Evolutionary conservation across 2,888 invertebrate genomes (phyloP), one percentile per base, ranked within the genome.

Genomic region (Monopis laevigella): DNA sequence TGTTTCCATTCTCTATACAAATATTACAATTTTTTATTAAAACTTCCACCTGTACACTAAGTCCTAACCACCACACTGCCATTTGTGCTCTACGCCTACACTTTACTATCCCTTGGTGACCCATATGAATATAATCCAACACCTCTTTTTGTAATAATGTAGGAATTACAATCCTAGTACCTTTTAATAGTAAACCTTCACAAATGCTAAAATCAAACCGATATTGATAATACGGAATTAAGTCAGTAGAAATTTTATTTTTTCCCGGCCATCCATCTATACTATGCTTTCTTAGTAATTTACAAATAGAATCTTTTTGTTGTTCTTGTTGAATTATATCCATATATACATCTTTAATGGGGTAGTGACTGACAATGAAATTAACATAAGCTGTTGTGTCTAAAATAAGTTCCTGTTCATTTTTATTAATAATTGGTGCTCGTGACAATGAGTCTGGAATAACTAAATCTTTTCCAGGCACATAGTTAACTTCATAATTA

Each of bases 361-460:
- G 19, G 17, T 21, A 38, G 8, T 21, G 19, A 21, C 12, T 2
- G 5, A 21, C 6, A 21, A 38, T 21, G n/a, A 38, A 21, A 21
- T 21, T 19, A 6, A 38, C 38, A 21, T 38, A 38, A 11, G 8
- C 10, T 6, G 11, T 14, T 12, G 32, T 32, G 3, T 32, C 16
- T 8, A 8, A 21, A 21, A 21, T 21, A 13, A 11, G 12, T 30
- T 11, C 13, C 8, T 30, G 7, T 3, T 30, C 6, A 6, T 6
- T n/a, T 30, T 30, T 14, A 2, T 11, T 2, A 2, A 14, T 8
- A 13, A 30, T 3, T 3, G 30, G 30, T 3, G 30, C 30, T 19
- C 49, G 30, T 7, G 50, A 48, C n/a, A 51, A 43, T n/a, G 41
- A 30, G 35, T 52, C 53, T 1, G 51, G 48, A 3, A 47, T 32